These are phyloP conservation scores for Galleria mellonella DNA, from an alignment of 1,140 invertebrate species.

Conservation along the genomic window DNA sequence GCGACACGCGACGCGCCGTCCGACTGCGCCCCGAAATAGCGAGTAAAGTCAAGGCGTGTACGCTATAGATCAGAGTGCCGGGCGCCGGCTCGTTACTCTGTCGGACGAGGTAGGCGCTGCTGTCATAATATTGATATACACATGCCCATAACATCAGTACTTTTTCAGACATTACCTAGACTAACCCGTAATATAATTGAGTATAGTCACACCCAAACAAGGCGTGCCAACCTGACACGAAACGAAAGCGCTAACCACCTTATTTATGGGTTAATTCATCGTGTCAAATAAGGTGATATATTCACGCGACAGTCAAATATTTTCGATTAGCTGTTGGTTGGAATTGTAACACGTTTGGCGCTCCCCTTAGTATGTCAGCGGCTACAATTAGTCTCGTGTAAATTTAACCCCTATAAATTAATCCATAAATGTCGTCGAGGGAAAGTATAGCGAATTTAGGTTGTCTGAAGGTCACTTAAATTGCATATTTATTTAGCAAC, in stretches of 20 bases:
- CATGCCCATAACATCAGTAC: not conserved
- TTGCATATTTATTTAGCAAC: no score
- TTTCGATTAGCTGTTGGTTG: conserved; percentile 1
- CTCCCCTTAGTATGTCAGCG: conserved; percentile 5
- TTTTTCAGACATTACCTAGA: not conserved
- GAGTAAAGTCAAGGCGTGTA: conserved; percentile 64
- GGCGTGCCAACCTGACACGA: conserved; percentile 2
- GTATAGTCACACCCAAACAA: not conserved
- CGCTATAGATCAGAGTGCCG: conserved; percentile 9
- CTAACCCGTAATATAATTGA: not conserved
- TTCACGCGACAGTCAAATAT: conserved; percentile 6
- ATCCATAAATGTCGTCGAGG: not conserved
- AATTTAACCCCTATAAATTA: not conserved
- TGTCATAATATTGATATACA: not conserved
- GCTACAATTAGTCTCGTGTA: conserved; percentile 1
- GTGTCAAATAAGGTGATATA: conserved; percentile 4
- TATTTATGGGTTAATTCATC: conserved; percentile 5
- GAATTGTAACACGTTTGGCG: not conserved
- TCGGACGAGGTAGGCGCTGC: not conserved
- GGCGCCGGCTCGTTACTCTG: not conserved
- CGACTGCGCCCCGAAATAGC: conserved; percentile 65
- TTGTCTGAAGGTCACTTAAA: not conserved
- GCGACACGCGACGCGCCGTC: conserved; percentile 44
- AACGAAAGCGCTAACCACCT: conserved; percentile 7
- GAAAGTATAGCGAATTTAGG: not conserved